These are phyloP conservation scores for Argynnis bischoffii DNA, from an alignment of 2,888 invertebrate species.

Conservation along the genomic window DNA sequence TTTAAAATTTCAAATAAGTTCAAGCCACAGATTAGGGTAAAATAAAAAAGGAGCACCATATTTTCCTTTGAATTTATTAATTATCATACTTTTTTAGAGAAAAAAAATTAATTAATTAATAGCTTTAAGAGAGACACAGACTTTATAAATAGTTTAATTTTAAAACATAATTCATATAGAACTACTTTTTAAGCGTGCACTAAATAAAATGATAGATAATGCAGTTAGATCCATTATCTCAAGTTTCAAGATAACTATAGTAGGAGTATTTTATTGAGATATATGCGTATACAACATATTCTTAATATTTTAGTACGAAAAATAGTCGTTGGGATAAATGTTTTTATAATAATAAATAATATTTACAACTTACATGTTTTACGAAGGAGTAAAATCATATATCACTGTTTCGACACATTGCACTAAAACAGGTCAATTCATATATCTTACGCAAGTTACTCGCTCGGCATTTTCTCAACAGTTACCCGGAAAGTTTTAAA, in stretches of 20 bases:
- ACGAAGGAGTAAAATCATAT: constrained; percentile 36
- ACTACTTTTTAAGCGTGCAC: neutral
- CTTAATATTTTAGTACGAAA: neutral
- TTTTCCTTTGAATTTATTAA: too few species aligned
- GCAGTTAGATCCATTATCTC: constrained; percentile 19
- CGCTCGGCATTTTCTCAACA: constrained; percentile 63
- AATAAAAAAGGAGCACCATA: too few species aligned
- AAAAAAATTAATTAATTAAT: too few species aligned
- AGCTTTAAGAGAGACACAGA: too few species aligned
- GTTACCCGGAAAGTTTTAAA: constrained; percentile 72
- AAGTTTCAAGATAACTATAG: constrained; percentile 21
- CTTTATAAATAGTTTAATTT: too few species aligned
- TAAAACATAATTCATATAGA: too few species aligned
- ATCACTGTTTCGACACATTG: constrained; percentile 49
- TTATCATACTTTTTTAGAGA: too few species aligned
- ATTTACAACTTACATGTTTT: constrained; percentile 34
- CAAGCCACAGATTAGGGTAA: too few species aligned
- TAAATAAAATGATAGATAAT: constrained; percentile 14
- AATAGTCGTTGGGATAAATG: neutral
- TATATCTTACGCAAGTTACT: constrained; percentile 60
- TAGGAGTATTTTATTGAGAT: constrained; percentile 9
- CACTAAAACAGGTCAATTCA: constrained; percentile 45
- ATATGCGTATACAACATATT: neutral
- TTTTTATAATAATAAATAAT: constrained; percentile 18
- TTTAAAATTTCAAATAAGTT: too few species aligned